A percentile compares a stretch with the other conserved stretches of the same genome.
These are phyloP conservation scores for Phoeniculus purpureus DNA, from an alignment of 2,797 vertebrate genomes.

Conservation along the genomic window DNA sequence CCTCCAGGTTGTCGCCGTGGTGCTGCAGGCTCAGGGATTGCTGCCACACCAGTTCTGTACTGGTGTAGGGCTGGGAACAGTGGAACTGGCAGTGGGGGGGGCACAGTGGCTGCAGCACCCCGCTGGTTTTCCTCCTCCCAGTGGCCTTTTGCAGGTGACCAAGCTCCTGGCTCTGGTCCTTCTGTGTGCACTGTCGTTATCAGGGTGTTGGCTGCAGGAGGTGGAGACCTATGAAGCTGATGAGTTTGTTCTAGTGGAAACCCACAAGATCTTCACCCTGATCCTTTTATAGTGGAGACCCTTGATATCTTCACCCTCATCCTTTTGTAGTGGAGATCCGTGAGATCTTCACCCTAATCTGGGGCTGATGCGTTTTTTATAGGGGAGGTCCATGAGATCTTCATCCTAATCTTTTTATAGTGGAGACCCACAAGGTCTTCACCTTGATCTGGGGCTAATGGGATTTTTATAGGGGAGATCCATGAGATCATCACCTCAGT, in stretches of 20 bases:
- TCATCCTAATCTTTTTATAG: no score
- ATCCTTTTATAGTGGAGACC: no score
- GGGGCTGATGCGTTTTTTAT: neutral
- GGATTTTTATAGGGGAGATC: no score
- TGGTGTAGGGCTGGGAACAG: fast-evolving
- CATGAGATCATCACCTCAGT: no score
- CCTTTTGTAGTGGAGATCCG: neutral
- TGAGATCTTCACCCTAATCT: neutral
- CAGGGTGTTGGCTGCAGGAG: neutral
- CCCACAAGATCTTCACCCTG: neutral
- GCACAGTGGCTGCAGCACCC: no score
- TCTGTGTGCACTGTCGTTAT: fast-evolving
- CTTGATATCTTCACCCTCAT: neutral
- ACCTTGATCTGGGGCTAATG: no score
- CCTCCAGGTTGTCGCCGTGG: neutral
- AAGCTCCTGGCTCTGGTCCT: neutral
- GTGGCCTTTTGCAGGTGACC: neutral
- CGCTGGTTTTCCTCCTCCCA: neutral
- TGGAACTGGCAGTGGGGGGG: neutral
- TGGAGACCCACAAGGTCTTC: no score
- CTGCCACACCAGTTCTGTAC: neutral
- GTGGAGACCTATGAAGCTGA: neutral
- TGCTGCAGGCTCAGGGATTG: neutral
- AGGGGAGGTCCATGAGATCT: no score
- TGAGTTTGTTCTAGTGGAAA: no score